These are phyloP conservation scores for Nasonia vitripennis DNA, from an alignment of 1,140 invertebrate species.

Conservation along the genomic window DNA sequence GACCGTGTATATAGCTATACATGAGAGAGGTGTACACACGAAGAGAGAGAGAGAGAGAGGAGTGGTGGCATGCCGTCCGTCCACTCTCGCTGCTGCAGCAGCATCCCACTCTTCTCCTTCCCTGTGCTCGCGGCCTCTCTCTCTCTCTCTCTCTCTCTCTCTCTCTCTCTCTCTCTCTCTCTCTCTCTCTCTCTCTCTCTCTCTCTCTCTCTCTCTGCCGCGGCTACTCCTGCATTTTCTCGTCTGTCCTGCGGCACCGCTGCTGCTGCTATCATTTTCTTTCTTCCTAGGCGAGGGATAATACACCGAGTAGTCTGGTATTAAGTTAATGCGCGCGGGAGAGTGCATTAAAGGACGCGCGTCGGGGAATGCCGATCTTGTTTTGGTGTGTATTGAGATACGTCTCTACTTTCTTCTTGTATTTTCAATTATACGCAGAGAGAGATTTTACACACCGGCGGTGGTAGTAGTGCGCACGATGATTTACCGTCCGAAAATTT, in stretches of 20 bases:
- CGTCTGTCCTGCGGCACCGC: background rate
- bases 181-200: conserved; percentile 40
- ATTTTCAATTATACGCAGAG: background rate
- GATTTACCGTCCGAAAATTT: conserved; percentile 12
- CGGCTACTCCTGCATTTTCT: conserved; percentile 35
- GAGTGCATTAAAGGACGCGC: background rate
- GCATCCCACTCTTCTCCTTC: conserved; percentile 39
- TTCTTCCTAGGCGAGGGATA: conserved; percentile 3
- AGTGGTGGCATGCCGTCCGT: conserved; percentile 73
- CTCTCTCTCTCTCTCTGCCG: conserved; percentile 7
- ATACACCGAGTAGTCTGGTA: background rate
- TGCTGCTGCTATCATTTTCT: background rate
- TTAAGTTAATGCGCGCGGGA: conserved; percentile 25
- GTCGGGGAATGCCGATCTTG: conserved; percentile 16
- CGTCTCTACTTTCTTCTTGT: background rate
- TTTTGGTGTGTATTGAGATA: background rate
- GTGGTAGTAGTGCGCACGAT: background rate
- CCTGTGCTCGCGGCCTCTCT: conserved; percentile 7
- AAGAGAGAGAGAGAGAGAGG: conserved; percentile 44
- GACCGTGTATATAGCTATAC: background rate
- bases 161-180: background rate
- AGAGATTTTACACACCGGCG: background rate
- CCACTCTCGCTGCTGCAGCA: conserved; percentile 68
- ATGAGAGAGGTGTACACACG: conserved; percentile 39
- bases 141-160: background rate